Evolutionary conservation across 2,888 invertebrate species (phyloP), one percentile per base, ranked within the genome.

Genomic region (Lordiphosa andalusiaca): DNA sequence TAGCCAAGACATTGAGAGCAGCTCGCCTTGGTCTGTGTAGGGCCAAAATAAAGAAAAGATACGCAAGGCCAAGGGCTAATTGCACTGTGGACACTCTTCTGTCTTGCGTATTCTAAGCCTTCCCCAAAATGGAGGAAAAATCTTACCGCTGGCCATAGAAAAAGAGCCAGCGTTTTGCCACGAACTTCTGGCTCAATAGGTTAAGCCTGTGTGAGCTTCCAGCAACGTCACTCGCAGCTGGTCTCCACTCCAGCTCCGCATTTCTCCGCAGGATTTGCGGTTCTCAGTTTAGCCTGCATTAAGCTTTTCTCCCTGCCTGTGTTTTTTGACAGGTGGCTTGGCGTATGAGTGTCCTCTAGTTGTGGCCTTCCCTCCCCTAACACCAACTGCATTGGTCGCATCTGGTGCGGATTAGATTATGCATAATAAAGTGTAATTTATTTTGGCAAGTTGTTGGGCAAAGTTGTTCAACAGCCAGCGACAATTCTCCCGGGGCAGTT

Each of bases 341-440:
- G 49, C 64, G 61, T 54, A 68, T 66, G 56, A 33, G 57, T 9
- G 16, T 33, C 13, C 53, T 53, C 59, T 16, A 25, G 16, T 13
- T 25, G 35, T 13, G 40, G n/a, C 35, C 7, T 23, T 23, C 38
- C 23, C 19, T 33, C 16, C 19, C 25, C 19, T 13, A 38, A 53
- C 37, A 13, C 37, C 25, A 47, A 23, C 25, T 46, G 41, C 30
- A 46, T 64, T 48, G 49, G 59, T 68, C 85, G 87, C 88, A 87
- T 87, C 87, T 87, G 87, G 72, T 87, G 73, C 75, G 87, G 85
- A 88, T 88, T 88, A 88, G 87, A 87, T 87, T 88, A 88, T 88
- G 87, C 88, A 88, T 88, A 88, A 87, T 87, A 86, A 85, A 88
- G 84, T 87, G 87, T 87, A 87, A 88, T 88, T 87, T 87, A 88